Evolutionary conservation across 2,113 vertebrate species (phyloP), one percentile per base, ranked within the genome.

Genomic region (Lagenorhynchus albirostris): DNA sequence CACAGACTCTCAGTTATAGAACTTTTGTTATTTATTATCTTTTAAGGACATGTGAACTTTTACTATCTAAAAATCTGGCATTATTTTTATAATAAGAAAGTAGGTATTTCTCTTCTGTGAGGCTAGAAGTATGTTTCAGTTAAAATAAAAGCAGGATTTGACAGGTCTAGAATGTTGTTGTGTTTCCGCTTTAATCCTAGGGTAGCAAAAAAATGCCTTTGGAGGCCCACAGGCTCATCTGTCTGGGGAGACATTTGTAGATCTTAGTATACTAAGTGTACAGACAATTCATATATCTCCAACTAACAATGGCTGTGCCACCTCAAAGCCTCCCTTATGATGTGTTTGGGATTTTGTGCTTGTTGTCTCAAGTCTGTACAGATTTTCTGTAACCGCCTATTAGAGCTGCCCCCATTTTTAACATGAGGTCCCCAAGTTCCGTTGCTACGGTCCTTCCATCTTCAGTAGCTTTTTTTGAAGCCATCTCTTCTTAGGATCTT

Each of bases 1-100:
- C 44, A 91, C 3, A 62, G 63, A 15, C 65, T 38, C 36, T 44
- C 25, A 60, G n/a, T 82, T 82, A 23, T 33, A 62, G 29, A 85
- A n/a, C 15, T 79, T 21, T 50, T 88, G 70, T 68, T 79, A 31
- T 79, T 77, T 96, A 14, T 73, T 89, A 63, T 70, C 26, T 94
- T 93, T 74, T 91, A 85, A 67, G 68, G 74, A 41, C 38, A 93
- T 77, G 11, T 50, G 36, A 41, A 60, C 10, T 23, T 88, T 67
- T 80, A 83, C 11, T 83, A 14, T 77, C 29, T 83, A 82, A 94
- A 77, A 89, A 50, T 53, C 25, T 81, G 68, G 11, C 38, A 62
- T 82, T 55, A 25, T 91, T 76, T 94, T 94, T 93, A 63, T 76
- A 29, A 79, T 80, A 26, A 96, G 36, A 31, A 67, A 58, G 44